Evolutionary conservation across 2,888 invertebrate species (phyloP), one percentile per base, ranked within the genome.

Genomic region (Sisyra terminalis): DNA sequence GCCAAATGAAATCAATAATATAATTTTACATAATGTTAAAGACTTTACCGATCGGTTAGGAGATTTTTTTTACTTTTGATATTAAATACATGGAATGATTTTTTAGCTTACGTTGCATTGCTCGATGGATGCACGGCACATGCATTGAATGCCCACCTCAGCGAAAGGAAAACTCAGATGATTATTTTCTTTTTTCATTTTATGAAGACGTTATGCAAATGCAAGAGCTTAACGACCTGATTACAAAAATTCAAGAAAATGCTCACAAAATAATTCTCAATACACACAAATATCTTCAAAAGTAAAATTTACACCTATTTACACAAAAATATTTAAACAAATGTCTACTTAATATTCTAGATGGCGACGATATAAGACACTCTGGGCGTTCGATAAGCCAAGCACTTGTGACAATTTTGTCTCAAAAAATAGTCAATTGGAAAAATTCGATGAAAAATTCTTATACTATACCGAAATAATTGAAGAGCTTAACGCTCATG

Each of bases 91-190:
- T 34, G 11, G 8, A 3, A 11, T 34, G 11, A 34, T 11, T 34
- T 38, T 51, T 29, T 53, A 81, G 81, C 46, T 58, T 87, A 5
- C 82, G 79, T 51, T 60, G 69, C 1, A 85, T 92, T 54, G 73
- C 81, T 0, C 75, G 92, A 7, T 93, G 92, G 92, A 82, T 86
- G 81, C 69, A 75, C 51, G 77, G 77, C 9, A 82, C 83, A 1
- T 92, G 90, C 53, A 55, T 85, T 1, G 71, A 76, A 31, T 83
- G 84, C 46, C 68, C 73, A 1, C 74, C 79, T 1, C 71, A 78
- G 48, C 66, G 64, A 49, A 61, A 73, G 7, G 64, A 66, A 0
- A 70, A 71, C 2, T 69, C 71, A 30, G 77, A 68, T 51, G 70
- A 73, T 32, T 68, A 69, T 44, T 73, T 75, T 50, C 65, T 71